phyloP scores from a whole-genome alignment of 2,113 vertebrate species.

The Numida meleagris region DNA sequence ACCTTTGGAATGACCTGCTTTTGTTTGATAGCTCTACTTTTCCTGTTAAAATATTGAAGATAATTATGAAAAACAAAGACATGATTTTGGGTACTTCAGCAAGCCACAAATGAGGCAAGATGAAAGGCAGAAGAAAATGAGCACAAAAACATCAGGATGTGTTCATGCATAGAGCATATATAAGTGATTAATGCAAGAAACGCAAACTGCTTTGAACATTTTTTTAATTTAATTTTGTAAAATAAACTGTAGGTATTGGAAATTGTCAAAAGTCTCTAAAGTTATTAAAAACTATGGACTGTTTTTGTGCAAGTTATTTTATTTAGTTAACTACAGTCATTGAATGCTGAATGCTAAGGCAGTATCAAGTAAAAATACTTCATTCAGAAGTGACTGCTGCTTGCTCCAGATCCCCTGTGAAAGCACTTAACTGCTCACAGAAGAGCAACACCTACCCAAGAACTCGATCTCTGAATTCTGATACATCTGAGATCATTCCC shows the following conservation, averaged over 20 bases:
- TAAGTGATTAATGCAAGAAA: slow-evolving; percentile 5
- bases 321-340: neutral
- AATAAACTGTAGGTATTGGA: neutral
- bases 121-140: slow-evolving; percentile 11
- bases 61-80: neutral
- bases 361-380: neutral
- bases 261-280: neutral
- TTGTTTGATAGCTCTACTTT: slow-evolving; percentile 87
- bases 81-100: slow-evolving; percentile 58
- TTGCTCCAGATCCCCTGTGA: neutral
- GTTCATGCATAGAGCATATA: neutral
- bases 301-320: neutral
- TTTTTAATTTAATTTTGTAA: too few species aligned
- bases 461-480: neutral
- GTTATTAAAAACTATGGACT: neutral
- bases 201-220: slow-evolving; percentile 34
- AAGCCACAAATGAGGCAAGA: slow-evolving; percentile 26
- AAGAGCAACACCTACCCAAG: neutral
- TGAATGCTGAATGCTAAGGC: neutral
- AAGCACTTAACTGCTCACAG: neutral
- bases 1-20: slow-evolving; percentile 98
- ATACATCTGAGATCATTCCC: neutral
- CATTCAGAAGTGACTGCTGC: neutral
- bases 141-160: slow-evolving; percentile 24
- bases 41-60: slow-evolving; percentile 85